phyloP scores from a whole-genome alignment of 2,888 invertebrate species.

The Pantelozetes paolii region DNA sequence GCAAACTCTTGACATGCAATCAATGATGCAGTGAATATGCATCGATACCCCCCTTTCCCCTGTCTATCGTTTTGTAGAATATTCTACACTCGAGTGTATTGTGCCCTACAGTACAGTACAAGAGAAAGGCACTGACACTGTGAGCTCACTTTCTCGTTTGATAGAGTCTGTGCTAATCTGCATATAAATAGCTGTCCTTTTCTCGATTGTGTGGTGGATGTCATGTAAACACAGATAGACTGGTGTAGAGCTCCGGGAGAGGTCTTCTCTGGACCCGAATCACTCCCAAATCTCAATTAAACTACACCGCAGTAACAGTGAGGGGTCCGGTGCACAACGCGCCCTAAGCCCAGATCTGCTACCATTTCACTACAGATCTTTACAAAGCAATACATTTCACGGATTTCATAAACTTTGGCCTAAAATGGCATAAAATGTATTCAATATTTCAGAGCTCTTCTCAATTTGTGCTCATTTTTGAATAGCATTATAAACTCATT shows the following conservation, averaged over 20 bases:
- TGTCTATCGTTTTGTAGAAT: neutral
- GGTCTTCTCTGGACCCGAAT: constrained; percentile 14
- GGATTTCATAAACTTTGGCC: constrained; percentile 13
- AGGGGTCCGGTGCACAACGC: constrained; percentile 31
- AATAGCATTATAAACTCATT: constrained; percentile 22
- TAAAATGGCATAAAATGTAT: neutral
- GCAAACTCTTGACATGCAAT: constrained; percentile 31
- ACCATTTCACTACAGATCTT: constrained; percentile 11
- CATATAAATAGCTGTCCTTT: constrained; percentile 43
- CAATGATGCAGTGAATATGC: constrained; percentile 20
- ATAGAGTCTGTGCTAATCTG: constrained; percentile 40
- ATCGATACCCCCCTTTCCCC: neutral
- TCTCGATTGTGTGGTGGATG: constrained; percentile 37
- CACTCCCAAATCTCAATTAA: constrained; percentile 38
- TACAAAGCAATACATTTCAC: constrained; percentile 3
- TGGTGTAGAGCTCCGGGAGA: constrained; percentile 35
- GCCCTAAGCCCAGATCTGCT: constrained; percentile 31
- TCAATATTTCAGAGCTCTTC: neutral
- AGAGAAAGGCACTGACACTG: constrained; percentile 13
- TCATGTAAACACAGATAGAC: constrained; percentile 36
- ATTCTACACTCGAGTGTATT: neutral
- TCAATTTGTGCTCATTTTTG: neutral
- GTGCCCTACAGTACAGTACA: neutral
- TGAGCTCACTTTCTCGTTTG: constrained; percentile 12
- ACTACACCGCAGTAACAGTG: constrained; percentile 28